Evolutionary conservation across 2,113 vertebrate species (phyloP).

Genomic region (Peucedramus taeniatus): DNA sequence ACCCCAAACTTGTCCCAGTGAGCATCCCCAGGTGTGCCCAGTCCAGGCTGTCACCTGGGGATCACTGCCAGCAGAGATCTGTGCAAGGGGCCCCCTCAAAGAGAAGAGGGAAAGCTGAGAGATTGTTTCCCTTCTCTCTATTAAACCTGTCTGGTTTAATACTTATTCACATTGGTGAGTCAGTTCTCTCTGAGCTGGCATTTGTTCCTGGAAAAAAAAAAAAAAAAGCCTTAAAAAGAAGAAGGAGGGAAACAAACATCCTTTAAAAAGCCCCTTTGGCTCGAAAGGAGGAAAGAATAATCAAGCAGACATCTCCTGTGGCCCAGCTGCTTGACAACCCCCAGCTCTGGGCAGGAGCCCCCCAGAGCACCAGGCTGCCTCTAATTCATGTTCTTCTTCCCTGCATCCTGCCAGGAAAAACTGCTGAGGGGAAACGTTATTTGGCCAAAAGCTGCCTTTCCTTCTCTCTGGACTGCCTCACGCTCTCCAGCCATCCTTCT

Average conservation of each 20-base stretch:
- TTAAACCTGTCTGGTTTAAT: conserved; percentile 16
- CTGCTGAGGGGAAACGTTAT: conserved; percentile 30
- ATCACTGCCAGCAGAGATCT: neutral
- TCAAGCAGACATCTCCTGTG: neutral
- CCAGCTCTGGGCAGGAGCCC: neutral
- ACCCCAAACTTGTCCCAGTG: neutral
- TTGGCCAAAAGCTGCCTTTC: conserved; percentile 5
- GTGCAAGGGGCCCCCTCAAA: neutral
- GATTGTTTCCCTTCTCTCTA: neutral
- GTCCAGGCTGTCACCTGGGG: neutral
- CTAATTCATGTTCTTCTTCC: neutral
- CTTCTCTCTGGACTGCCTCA: neutral
- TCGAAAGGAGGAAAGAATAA: conserved; percentile 32
- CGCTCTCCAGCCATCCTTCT: neutral
- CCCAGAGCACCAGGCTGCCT: neutral
- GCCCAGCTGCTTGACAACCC: neutral
- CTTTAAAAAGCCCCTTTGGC: conserved; percentile 50
- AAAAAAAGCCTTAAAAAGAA: neutral
- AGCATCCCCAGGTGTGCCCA: neutral
- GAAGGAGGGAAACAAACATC: conserved; percentile 38
- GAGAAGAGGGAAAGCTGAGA: neutral
- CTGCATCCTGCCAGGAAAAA: conserved; percentile 46
- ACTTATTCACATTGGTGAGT: conserved; percentile 36
- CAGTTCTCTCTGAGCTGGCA: conserved; percentile 46
- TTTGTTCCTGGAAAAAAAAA: conserved; percentile 47